Evolutionary conservation across 2,888 invertebrate species (phyloP).

Genomic region (Sesamia inferens): DNA sequence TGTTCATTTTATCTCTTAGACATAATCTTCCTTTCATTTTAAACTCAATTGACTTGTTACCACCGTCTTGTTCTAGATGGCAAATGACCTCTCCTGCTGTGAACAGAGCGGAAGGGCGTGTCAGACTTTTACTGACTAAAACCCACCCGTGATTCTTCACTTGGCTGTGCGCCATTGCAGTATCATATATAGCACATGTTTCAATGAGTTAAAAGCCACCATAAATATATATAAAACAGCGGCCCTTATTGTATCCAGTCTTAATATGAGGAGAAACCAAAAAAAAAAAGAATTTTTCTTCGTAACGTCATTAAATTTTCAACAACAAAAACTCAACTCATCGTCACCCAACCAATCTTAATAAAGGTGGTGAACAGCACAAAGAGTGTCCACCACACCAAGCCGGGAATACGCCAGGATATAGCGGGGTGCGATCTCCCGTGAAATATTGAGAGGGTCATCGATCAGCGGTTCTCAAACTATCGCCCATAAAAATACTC

Average conservation of each 20-base stretch:
- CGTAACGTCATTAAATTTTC: slow-evolving; percentile 37
- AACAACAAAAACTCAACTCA: slow-evolving; percentile 47
- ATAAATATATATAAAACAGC: not conserved
- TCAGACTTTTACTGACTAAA: no score
- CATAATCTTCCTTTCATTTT: slow-evolving; percentile 15
- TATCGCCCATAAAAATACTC: slow-evolving; percentile 57
- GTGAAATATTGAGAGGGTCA: slow-evolving; percentile 85
- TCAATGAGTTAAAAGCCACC: slow-evolving; percentile 11
- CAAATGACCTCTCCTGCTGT: no score
- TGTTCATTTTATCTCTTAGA: slow-evolving; percentile 24
- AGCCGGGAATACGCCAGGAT: slow-evolving; percentile 44
- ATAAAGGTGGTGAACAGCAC: slow-evolving; percentile 63
- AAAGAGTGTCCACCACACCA: slow-evolving; percentile 55
- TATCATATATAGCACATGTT: slow-evolving; percentile 20
- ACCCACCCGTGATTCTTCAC: not conserved
- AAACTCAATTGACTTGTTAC: slow-evolving; percentile 20
- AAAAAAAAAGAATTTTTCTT: slow-evolving; percentile 18
- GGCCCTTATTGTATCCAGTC: not conserved
- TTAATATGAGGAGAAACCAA: not conserved
- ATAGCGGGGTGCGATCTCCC: slow-evolving; percentile 73
- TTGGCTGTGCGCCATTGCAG: not conserved
- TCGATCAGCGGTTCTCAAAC: slow-evolving; percentile 73
- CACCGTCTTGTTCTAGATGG: slow-evolving; percentile 23
- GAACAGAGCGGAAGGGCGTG: no score
- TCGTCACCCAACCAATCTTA: slow-evolving; percentile 60